Base-by-base conservation (phyloP, 2,113 vertebrate species). In the Ellobius talpinus region DNA sequence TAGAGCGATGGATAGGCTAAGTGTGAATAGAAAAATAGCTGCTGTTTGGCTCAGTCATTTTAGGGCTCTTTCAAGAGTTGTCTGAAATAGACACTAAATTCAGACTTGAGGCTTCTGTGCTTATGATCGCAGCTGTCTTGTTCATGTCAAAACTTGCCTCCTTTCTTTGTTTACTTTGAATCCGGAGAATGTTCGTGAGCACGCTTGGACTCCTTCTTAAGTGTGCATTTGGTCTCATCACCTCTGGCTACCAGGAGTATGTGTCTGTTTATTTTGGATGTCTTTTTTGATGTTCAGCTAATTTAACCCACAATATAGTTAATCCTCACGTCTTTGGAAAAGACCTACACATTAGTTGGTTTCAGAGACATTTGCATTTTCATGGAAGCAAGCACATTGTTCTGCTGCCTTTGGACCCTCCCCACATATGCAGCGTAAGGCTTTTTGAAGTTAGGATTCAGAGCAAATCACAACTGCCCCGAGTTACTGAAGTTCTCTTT, bases 91-190 rank as follows among this genome's bases (percentile, higher is more conserved):
- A 94, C 87, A 93, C 89, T 96, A 95, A 87, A 96, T 96, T 88
- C 95, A 97, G 95, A 86, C 92, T 96, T 96, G 98, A 72, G 96
- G 97, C 81, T 77, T 96, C 96, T 91, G 93, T 77, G 92, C 90
- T 97, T 92, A 96, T 87, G 84, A 87, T 97, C 96, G 97, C 92
- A 72, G 19, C 95, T 97, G 92, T 96, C 97, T 93, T 97, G 96
- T 96, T 95, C 78, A 23, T 97, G 96, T 97, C 94, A 97, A 89
- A 97, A 97, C 95, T 96, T 93, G 92, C 91, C 96, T 95, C 94
- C 89, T 96, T 95, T 93, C 92, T 97, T 74, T 97, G 96, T 97
- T 97, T 92, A 93, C 96, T 98, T 97, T 95, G 92, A 96, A 92
- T 88, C 92, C 74, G 92, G 82, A 85, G 84, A 85, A 87, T 85